Evolutionary conservation across 2,113 vertebrate genomes (phyloP).

Genomic region (Actenoides lindsayi): DNA sequence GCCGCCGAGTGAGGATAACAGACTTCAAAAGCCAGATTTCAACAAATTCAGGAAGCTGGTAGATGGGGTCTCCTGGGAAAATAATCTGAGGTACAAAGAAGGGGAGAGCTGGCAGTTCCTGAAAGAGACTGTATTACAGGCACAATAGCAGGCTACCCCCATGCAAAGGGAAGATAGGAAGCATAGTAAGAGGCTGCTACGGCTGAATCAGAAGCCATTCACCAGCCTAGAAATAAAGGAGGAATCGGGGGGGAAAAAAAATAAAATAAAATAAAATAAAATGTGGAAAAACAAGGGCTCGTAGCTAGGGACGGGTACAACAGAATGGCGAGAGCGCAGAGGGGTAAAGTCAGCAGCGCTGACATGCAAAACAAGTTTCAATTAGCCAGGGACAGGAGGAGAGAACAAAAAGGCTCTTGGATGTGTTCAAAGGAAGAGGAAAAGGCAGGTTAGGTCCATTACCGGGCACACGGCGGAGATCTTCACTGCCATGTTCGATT

Average conservation of each 20-base stretch:
- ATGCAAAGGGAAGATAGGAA: constrained; percentile 27
- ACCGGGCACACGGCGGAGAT: neutral
- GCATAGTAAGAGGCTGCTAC: neutral
- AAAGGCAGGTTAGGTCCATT: neutral
- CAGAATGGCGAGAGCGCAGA: neutral
- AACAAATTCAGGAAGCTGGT: constrained; percentile 28
- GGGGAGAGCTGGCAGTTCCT: constrained; percentile 43
- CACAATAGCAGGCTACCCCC: constrained; percentile 23
- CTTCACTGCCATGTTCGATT: neutral
- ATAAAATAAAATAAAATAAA: neutral
- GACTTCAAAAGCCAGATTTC: constrained; percentile 32
- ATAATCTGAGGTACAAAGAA: constrained; percentile 39
- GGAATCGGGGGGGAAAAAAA: neutral
- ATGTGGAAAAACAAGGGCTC: neutral
- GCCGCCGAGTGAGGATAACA: neutral
- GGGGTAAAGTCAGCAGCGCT: constrained; percentile 3
- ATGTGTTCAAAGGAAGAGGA: neutral
- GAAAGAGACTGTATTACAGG: constrained; percentile 1
- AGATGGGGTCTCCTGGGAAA: constrained; percentile 44
- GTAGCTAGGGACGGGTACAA: neutral
- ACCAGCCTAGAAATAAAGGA: constrained; percentile 5
- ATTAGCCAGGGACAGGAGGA: neutral
- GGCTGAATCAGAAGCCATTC: constrained; percentile 9
- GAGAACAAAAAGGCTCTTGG: neutral
- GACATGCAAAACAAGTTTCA: constrained; percentile 5